Conservation (phyloP, 2,888 invertebrate species). For the Polia nebulosa region DNA sequence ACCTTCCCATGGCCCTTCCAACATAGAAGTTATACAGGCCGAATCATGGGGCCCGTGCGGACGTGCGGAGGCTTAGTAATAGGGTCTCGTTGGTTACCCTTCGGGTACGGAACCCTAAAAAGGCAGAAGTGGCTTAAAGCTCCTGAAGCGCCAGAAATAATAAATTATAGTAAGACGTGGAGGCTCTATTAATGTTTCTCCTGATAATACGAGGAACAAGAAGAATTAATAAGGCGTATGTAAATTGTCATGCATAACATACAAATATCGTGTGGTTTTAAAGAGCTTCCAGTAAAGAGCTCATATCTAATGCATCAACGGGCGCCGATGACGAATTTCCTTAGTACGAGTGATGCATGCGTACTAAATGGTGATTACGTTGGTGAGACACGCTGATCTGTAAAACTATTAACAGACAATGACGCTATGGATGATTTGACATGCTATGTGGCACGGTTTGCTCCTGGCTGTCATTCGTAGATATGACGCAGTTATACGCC, state of each 20-base stretch:
- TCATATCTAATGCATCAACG: neutral
- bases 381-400: neutral
- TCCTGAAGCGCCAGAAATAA: no score
- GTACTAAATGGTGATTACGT: neutral
- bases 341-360: slow-evolving; percentile 8
- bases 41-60: no score
- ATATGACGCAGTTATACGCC: no score
- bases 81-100: no score
- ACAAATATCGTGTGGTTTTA: slow-evolving; percentile 1
- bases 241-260: slow-evolving; percentile 16
- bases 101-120: no score
- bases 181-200: neutral
- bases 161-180: neutral
- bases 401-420: neutral
- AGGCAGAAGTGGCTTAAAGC: no score
- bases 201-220: neutral
- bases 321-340: slow-evolving; percentile 14
- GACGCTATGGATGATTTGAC: neutral
- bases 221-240: neutral
- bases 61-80: no score
- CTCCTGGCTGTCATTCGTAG: neutral
- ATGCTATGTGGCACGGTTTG: neutral
- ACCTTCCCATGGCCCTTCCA: no score
- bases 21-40: no score
- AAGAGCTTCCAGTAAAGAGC: neutral